These are phyloP conservation scores for Argentina silus DNA, from an alignment of 2,797 vertebrate species.

Conservation along the genomic window DNA sequence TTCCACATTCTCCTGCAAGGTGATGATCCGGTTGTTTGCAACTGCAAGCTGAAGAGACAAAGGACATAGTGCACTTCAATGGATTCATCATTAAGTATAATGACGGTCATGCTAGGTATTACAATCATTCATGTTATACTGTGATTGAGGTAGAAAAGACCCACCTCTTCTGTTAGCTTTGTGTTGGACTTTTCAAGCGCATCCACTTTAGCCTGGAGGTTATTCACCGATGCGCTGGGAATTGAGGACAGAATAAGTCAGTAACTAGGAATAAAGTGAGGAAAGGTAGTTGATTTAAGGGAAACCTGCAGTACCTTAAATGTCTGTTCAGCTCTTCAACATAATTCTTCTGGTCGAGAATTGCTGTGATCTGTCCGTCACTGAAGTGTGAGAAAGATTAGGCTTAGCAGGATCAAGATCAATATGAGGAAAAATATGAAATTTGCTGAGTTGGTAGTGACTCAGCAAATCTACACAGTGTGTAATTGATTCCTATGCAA, in stretches of 20 bases:
- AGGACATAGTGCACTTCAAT: background rate
- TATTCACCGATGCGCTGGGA: slow-evolving; percentile 93
- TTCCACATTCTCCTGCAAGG: slow-evolving; percentile 96
- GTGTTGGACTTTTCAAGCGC: slow-evolving; percentile 98
- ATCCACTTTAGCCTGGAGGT: slow-evolving; percentile 97
- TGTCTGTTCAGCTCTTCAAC: slow-evolving; percentile 99
- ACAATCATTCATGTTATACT: background rate
- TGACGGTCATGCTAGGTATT: background rate
- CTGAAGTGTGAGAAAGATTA: slow-evolving; percentile 58
- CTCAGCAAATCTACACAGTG: no score
- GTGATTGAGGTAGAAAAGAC: slow-evolving; percentile 27
- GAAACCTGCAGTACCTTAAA: slow-evolving; percentile 83
- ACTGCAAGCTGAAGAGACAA: slow-evolving; percentile 86
- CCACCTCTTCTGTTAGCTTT: slow-evolving; percentile 95
- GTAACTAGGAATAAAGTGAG: background rate
- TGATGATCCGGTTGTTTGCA: slow-evolving; percentile 97
- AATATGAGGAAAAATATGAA: no score
- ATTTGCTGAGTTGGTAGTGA: no score
- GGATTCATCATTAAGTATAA: no score
- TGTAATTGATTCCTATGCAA: no score
- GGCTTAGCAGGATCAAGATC: no score
- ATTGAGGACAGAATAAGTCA: slow-evolving; percentile 27
- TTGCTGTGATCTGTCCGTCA: slow-evolving; percentile 97
- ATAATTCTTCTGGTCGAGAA: slow-evolving; percentile 99
- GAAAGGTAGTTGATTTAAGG: background rate